Evolutionary conservation across 2,888 invertebrate species (phyloP).

Genomic region (Chaitophorus viminalis): DNA sequence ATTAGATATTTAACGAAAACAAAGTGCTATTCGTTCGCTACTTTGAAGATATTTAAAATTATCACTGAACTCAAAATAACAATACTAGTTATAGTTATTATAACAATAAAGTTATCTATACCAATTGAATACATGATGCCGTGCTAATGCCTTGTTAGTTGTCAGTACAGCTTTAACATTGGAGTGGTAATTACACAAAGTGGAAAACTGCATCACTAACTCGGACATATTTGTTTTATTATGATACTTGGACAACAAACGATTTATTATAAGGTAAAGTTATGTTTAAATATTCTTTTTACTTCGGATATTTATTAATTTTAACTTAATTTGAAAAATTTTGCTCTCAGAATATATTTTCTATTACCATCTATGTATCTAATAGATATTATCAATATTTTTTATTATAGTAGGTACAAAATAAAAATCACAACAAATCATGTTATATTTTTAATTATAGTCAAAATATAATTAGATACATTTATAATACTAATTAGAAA

Average conservation of each 20-base stretch:
- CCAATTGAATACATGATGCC: not conserved
- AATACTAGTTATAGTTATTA: not conserved
- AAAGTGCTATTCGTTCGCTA: not conserved
- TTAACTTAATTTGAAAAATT: no score
- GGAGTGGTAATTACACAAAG: slow-evolving; percentile 16
- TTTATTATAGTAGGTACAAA: no score
- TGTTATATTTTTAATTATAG: no score
- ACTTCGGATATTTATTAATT: no score
- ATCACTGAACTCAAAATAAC: not conserved
- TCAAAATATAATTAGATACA: no score
- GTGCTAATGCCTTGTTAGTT: slow-evolving; percentile 6
- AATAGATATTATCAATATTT: no score
- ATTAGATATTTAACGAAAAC: not conserved
- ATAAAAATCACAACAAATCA: no score
- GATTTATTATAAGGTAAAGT: not conserved
- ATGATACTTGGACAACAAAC: not conserved
- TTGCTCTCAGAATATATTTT: no score
- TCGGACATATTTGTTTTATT: not conserved
- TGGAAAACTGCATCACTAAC: slow-evolving; percentile 22
- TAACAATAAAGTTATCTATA: not conserved
- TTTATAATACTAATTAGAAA: no score
- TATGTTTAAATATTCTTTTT: no score
- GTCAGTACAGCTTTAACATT: slow-evolving; percentile 6
- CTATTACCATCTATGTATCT: no score
- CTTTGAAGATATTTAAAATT: not conserved